These are phyloP conservation scores for Cecropterus lyciades DNA, from an alignment of 1,140 invertebrate species.

Conservation along the genomic window DNA sequence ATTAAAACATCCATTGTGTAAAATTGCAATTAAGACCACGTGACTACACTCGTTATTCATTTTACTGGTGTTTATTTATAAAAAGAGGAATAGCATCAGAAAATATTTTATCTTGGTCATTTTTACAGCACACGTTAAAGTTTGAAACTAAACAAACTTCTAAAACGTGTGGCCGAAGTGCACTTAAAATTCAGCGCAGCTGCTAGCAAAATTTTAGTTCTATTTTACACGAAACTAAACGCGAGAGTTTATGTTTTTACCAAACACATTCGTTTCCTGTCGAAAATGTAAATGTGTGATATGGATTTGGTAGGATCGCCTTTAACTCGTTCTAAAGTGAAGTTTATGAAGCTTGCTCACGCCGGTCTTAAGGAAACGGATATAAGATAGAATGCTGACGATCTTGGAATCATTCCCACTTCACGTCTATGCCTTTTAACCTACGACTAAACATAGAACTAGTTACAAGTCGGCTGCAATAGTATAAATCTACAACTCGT, in stretches of 20 bases:
- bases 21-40: not conserved
- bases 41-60: not conserved
- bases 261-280: slow-evolving; percentile 38
- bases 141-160: slow-evolving; percentile 59
- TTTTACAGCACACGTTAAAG: slow-evolving; percentile 49
- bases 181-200: slow-evolving; percentile 52
- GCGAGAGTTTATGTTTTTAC: slow-evolving; percentile 38
- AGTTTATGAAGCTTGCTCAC: slow-evolving; percentile 23
- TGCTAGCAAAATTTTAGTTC: slow-evolving; percentile 53
- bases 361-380: not conserved
- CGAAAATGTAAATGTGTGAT: slow-evolving; percentile 33
- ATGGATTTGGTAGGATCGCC: slow-evolving; percentile 34
- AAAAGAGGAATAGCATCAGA: not conserved
- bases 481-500: too few species aligned
- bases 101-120: slow-evolving; percentile 39
- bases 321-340: slow-evolving; percentile 22
- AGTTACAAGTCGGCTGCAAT: too few species aligned
- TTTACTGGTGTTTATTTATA: not conserved
- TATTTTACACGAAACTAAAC: slow-evolving; percentile 48
- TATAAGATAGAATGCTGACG: not conserved
- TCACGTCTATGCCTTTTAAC: not conserved
- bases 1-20: not conserved
- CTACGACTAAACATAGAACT: too few species aligned
- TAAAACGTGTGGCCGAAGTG: slow-evolving; percentile 49
- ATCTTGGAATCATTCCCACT: not conserved